These are phyloP conservation scores for Larimichthys crocea DNA, from an alignment of 2,113 vertebrate species.

Conservation along the genomic window DNA sequence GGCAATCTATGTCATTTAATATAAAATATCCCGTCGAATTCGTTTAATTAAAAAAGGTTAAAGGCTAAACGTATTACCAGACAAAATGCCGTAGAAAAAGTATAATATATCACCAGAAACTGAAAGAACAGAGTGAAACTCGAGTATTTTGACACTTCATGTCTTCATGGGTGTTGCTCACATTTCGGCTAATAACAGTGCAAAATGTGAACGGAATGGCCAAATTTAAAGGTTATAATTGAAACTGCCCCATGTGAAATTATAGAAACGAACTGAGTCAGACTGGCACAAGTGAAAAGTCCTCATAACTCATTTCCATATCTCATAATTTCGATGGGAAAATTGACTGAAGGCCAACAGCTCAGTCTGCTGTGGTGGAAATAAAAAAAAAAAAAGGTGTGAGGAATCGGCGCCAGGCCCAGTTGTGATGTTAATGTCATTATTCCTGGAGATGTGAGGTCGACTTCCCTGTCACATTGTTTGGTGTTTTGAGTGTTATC, in stretches of 20 bases:
- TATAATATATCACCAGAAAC: neutral
- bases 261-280: neutral
- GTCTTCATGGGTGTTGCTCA: neutral
- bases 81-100: neutral
- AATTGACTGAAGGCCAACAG: neutral
- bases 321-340: neutral
- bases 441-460: conserved; percentile 86
- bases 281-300: neutral
- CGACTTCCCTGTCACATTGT: conserved; percentile 86
- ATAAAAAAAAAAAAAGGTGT: conserved; percentile 41
- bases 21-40: neutral
- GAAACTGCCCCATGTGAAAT: neutral
- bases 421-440: conserved; percentile 88
- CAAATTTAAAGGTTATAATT: neutral
- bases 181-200: neutral
- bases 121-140: neutral
- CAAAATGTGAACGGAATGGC: neutral
- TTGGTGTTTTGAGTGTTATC: conserved; percentile 85
- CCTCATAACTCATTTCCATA: neutral
- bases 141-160: neutral
- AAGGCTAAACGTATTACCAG: accelerated
- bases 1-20: neutral
- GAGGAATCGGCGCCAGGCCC: conserved; percentile 79
- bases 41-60: neutral
- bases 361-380: conserved; percentile 46